Evolutionary conservation across 2,113 vertebrate species (phyloP), one percentile per base, ranked within the genome.

Genomic region (Nematolebias whitei): DNA sequence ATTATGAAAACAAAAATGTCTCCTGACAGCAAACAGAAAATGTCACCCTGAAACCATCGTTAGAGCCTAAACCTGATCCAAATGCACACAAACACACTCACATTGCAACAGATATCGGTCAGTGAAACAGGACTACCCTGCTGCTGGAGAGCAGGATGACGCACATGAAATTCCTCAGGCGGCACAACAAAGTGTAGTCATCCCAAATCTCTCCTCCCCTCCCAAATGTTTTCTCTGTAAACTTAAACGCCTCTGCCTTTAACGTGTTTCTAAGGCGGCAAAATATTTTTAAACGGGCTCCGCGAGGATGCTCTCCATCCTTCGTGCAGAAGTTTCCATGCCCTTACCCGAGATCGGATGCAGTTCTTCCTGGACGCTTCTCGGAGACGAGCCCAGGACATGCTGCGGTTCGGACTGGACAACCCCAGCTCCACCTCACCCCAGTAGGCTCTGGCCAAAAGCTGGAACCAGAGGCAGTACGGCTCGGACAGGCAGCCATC

Each of bases 401-500:
- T 81, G 18, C 79, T 76, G 52, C 82, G 76, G 56, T 70, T 80
- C 11, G 83, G 81, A 19, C 77, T 77, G 51, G 76, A 74, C 51
- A 92, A 74, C 5, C 90, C 91, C 64, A 92, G 69, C 40, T 92
- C 91, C 83, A 93, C 81, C 20, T 91, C 88, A 0, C 90, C 89
- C 88, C 91, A 91, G 82, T 90, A 90, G 10, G 91, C 89, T 55
- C 87, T 64, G 71, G 92, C 90, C 77, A 92, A 74, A 7, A 92
- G 88, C 84, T 90, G 89, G 68, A 92, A 87, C 91, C 92, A 92
- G 6, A 92, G 86, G 32, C 92, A 92, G 87, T 91, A 90, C 5
- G 92, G 87, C 80, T 93, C 91, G 2, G 89, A 89, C 68, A 90
- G 67, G 76, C 92, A 92, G 58, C 89, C 85, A 2, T 92, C 90